phyloP scores from a whole-genome alignment of 2,113 vertebrate genomes.

The Theristicus caerulescens region DNA sequence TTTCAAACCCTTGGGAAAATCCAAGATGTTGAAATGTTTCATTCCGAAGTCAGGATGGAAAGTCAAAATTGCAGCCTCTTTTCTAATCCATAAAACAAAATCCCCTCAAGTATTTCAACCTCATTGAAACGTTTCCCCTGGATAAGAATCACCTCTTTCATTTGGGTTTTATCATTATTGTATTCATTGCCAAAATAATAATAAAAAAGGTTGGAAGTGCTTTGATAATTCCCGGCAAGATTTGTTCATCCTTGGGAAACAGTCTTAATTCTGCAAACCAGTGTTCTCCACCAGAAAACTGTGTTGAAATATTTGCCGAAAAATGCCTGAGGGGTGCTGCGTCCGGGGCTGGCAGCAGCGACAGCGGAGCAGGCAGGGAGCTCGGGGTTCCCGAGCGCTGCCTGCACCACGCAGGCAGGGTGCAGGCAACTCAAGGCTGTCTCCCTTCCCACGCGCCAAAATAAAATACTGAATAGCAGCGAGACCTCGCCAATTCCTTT shows the following conservation, averaged over 20 bases:
- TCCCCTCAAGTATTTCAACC: not conserved
- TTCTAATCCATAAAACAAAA: not conserved
- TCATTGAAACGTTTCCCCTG: accelerated
- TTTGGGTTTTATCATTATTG: not conserved
- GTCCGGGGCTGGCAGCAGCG: not conserved
- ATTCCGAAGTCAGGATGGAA: not conserved
- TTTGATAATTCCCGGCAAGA: not conserved
- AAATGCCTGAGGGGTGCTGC: not conserved
- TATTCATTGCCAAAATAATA: not conserved
- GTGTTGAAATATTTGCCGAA: not conserved
- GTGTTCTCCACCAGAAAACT: not conserved
- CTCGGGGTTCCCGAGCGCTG: not conserved
- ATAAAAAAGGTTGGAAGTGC: not conserved
- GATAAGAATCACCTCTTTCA: not conserved
- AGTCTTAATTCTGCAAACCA: accelerated
- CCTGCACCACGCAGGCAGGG: accelerated
- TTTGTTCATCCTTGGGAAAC: not conserved
- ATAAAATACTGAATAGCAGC: not conserved
- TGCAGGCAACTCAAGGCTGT: accelerated
- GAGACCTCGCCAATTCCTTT: not conserved
- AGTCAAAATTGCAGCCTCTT: not conserved
- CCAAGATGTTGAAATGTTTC: not conserved
- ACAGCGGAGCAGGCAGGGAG: not conserved
- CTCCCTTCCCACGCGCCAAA: not conserved
- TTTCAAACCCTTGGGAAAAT: not conserved